phyloP scores from a whole-genome alignment of 1,140 invertebrate species.

The Tyrophagus putrescentiae region DNA sequence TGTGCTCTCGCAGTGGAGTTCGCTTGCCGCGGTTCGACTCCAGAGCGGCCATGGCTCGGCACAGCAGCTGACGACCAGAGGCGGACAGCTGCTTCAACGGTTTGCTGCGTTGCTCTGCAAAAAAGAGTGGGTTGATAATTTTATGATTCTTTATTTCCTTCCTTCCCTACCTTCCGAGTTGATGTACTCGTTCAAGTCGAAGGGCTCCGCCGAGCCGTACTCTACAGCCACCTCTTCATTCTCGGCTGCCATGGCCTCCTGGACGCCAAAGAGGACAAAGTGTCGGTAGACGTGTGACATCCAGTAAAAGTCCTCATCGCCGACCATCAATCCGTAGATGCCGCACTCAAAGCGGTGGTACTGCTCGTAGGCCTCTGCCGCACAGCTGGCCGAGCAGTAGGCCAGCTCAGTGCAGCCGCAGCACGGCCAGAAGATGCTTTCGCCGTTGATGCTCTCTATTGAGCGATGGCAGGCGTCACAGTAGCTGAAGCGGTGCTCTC shows the following conservation, averaged over 20 bases:
- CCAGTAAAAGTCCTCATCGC: neutral
- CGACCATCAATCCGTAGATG: neutral
- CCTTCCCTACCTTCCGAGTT: too few relatives aligned
- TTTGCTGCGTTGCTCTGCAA: neutral
- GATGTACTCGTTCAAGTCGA: neutral
- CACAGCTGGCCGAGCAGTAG: neutral
- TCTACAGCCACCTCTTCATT: neutral
- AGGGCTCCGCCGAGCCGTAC: neutral
- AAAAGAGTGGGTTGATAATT: too few relatives aligned
- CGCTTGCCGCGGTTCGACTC: neutral
- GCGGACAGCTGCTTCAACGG: neutral
- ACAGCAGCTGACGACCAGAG: neutral
- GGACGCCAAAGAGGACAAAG: neutral
- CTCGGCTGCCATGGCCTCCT: neutral
- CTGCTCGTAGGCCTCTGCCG: neutral
- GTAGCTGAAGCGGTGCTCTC: neutral
- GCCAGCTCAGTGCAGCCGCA: neutral
- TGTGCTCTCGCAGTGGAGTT: neutral
- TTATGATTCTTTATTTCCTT: too few relatives aligned
- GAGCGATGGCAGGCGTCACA: neutral
- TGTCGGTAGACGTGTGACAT: neutral
- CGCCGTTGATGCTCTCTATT: neutral
- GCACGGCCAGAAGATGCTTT: constrained; percentile 6
- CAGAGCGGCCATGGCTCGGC: neutral
- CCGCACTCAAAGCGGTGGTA: constrained; percentile 10